phyloP scores from a whole-genome alignment of 2,113 vertebrate genomes.

The Myotis lucifugus region DNA sequence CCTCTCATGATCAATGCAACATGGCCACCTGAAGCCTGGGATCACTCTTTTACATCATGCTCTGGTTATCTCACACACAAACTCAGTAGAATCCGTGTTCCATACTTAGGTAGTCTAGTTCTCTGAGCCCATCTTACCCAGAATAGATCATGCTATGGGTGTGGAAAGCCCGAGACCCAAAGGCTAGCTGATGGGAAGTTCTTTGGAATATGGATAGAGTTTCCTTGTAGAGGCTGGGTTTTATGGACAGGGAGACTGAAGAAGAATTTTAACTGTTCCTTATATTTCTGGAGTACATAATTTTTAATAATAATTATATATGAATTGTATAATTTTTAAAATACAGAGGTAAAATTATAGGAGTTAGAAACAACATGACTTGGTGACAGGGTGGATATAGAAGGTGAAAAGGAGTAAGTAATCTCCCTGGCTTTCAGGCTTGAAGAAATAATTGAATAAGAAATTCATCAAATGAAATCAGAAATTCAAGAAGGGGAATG shows the following conservation, averaged over 20 bases:
- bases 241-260: neutral
- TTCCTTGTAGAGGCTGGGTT: neutral
- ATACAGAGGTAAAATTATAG: neutral
- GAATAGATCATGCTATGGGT: neutral
- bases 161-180: neutral
- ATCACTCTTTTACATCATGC: neutral
- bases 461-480: neutral
- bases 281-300: neutral
- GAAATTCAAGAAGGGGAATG: neutral
- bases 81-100: neutral
- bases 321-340: neutral
- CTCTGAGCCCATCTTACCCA: neutral
- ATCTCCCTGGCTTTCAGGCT: neutral
- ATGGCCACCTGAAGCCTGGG: neutral
- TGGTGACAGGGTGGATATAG: neutral
- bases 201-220: neutral
- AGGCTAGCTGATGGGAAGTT: neutral
- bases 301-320: neutral
- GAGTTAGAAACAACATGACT: neutral
- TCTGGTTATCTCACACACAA: neutral
- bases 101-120: neutral
- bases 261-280: neutral
- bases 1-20: neutral
- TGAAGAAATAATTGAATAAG: neutral
- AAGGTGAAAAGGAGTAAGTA: neutral